A percentile compares a stretch with the other conserved stretches of the same genome.
Conservation (phyloP, 2,888 invertebrate species). For the Agrotis puta region DNA sequence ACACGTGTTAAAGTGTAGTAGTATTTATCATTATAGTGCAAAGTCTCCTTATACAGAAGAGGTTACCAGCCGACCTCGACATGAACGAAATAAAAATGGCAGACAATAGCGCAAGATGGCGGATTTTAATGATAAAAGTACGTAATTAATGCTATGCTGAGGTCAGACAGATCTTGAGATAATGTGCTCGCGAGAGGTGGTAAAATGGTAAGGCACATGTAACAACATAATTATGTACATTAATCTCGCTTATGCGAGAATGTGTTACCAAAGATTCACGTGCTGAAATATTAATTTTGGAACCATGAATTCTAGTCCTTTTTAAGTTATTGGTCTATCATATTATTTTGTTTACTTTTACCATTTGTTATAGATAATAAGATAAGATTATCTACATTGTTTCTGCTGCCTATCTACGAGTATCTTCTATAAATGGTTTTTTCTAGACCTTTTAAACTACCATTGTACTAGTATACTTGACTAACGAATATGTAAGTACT, state of each 20-base stretch:
- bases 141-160: slow-evolving; percentile 46
- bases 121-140: slow-evolving; percentile 58
- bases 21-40: slow-evolving; percentile 43
- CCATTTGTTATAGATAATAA: too few species aligned
- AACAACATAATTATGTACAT: slow-evolving; percentile 33
- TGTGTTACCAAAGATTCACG: slow-evolving; percentile 9
- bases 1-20: slow-evolving; percentile 30
- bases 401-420: too few species aligned
- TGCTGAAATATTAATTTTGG: slow-evolving; percentile 11
- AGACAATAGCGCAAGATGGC: slow-evolving; percentile 57
- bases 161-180: slow-evolving; percentile 54
- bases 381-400: too few species aligned
- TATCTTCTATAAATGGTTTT: not conserved
- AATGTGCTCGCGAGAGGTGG: slow-evolving; percentile 30
- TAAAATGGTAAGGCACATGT: slow-evolving; percentile 28
- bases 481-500: not conserved
- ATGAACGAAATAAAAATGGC: slow-evolving; percentile 53
- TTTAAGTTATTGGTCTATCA: not conserved
- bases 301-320: slow-evolving; percentile 1
- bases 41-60: slow-evolving; percentile 42
- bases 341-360: not conserved
- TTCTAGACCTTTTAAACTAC: not conserved
- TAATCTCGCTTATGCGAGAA: not conserved
- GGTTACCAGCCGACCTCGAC: slow-evolving; percentile 58
- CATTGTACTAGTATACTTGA: not conserved